Evolutionary conservation across 2,888 invertebrate genomes (phyloP).

Genomic region (Scaptomyza tumidula): DNA sequence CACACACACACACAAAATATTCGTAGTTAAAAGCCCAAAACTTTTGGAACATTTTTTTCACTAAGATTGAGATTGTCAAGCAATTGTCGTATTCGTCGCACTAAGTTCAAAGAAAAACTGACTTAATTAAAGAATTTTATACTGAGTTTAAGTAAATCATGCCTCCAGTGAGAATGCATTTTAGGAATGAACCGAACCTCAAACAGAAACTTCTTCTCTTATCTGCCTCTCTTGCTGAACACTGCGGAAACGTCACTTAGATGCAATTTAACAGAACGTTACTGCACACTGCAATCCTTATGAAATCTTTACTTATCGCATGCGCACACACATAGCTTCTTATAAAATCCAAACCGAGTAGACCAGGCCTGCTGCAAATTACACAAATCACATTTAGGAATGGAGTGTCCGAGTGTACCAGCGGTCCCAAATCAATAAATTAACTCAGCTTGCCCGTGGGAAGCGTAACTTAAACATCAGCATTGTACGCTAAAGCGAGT

Average conservation of each 20-base stretch:
- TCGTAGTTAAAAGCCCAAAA: neutral
- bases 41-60: neutral
- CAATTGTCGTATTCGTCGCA: neutral
- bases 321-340: conserved; percentile 13
- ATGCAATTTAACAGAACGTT: neutral
- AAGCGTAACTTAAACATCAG: conserved; percentile 36
- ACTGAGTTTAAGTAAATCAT: too few species aligned
- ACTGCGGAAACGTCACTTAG: neutral
- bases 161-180: neutral
- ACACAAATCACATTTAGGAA: conserved; percentile 56
- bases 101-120: neutral
- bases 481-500: conserved; percentile 20
- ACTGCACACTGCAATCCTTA: neutral
- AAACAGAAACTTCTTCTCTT: neutral
- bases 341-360: conserved; percentile 18
- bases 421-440: conserved; percentile 58
- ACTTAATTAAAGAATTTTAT: neutral
- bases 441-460: conserved; percentile 37
- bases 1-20: neutral
- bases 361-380: conserved; percentile 30
- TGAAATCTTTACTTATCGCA: conserved; percentile 1
- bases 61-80: too few species aligned
- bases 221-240: neutral
- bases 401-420: conserved; percentile 22
- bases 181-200: neutral